phyloP scores from a whole-genome alignment of 2,888 invertebrate genomes.

The Sphaerophoria rueppellii region DNA sequence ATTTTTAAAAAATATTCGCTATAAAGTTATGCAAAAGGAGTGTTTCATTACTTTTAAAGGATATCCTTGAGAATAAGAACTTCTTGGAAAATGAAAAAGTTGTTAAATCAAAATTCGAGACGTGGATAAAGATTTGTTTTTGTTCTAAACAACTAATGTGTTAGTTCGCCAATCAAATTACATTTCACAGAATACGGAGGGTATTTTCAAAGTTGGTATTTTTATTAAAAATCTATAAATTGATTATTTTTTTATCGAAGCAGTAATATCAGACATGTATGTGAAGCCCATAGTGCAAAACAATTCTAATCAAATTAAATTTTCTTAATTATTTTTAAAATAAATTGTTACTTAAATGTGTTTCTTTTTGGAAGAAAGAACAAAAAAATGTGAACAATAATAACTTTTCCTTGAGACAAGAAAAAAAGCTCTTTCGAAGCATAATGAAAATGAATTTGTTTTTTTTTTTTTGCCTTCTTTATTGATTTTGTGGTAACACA shows the following conservation, averaged over 20 bases:
- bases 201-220: constrained; percentile 26
- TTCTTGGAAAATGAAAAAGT: background rate
- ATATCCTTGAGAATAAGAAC: constrained; percentile 8
- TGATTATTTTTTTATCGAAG: constrained; percentile 48
- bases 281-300: background rate
- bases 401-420: too few species aligned
- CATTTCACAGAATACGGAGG: constrained; percentile 3
- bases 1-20: background rate
- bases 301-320: too few species aligned
- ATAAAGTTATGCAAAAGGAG: background rate
- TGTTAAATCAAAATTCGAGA: background rate
- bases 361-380: too few species aligned
- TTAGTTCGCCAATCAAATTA: constrained; percentile 9
- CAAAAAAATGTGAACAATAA: too few species aligned
- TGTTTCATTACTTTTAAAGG: background rate
- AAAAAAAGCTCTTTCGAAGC: background rate
- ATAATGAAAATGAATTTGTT: background rate
- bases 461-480: background rate
- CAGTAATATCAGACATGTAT: constrained; percentile 9
- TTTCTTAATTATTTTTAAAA: too few species aligned
- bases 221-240: constrained; percentile 67
- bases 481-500: constrained; percentile 17
- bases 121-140: background rate
- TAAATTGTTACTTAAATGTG: too few species aligned
- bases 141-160: constrained; percentile 6